Evolutionary conservation across 1,140 invertebrate species (phyloP).

Genomic region (Hylaeus anthracinus): DNA sequence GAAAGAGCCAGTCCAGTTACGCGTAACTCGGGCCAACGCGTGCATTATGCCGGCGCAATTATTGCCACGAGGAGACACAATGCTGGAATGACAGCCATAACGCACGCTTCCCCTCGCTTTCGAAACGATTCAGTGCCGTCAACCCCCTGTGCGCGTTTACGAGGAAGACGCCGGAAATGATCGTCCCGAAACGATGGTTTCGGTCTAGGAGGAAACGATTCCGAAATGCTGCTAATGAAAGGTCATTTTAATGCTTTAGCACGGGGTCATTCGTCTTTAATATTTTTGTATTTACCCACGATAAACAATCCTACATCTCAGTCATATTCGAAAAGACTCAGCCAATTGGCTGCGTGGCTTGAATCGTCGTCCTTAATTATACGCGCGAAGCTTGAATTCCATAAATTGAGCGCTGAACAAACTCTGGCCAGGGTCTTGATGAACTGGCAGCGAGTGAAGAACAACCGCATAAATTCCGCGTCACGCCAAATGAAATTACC

Average conservation of each 20-base stretch:
- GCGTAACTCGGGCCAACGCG: conserved; percentile 38
- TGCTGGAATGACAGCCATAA: conserved; percentile 18
- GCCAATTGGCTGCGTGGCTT: not conserved
- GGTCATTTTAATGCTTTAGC: no score
- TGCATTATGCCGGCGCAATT: conserved; percentile 47
- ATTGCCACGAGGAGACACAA: conserved; percentile 16
- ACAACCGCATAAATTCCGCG: conserved; percentile 16
- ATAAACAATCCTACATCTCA: no score
- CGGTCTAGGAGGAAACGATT: no score
- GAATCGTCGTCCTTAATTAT: not conserved
- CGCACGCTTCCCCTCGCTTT: conserved; percentile 20
- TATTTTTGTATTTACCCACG: no score
- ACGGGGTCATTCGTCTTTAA: no score
- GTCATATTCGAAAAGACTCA: not conserved
- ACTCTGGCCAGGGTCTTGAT: conserved; percentile 3
- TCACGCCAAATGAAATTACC: conserved; percentile 18
- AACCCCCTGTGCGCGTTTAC: not conserved
- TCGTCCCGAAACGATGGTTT: not conserved
- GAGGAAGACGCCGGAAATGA: not conserved
- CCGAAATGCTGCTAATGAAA: no score
- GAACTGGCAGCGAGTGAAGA: not conserved
- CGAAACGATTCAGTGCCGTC: conserved; percentile 6
- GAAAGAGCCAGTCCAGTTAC: conserved; percentile 9
- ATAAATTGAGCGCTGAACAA: conserved; percentile 11
- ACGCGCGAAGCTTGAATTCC: not conserved